Evolutionary conservation across 2,888 invertebrate genomes (phyloP).

Genomic region (Acronicta psi): DNA sequence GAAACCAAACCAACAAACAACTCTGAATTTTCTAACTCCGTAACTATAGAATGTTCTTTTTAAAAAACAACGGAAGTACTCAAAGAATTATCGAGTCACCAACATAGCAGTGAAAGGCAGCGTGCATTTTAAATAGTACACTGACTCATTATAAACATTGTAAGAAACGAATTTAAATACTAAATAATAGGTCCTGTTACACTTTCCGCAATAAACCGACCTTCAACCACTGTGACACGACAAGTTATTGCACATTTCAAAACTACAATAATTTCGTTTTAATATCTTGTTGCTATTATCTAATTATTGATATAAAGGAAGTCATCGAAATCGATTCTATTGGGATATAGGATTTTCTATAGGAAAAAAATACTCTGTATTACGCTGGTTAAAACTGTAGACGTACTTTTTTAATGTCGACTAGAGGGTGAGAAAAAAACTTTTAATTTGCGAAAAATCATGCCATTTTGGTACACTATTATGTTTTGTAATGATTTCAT

Average conservation of each 20-base stretch:
- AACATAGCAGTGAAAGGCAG: conserved; percentile 7
- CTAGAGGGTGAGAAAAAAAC: too few relatives aligned
- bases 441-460: too few relatives aligned
- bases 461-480: too few relatives aligned
- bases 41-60: not conserved
- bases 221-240: conserved; percentile 10
- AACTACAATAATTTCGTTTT: not conserved
- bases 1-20: too few relatives aligned
- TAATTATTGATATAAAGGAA: too few relatives aligned
- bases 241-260: conserved; percentile 1
- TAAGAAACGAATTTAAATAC: conserved; percentile 5
- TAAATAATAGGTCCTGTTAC: conserved; percentile 21
- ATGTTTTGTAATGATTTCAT: too few relatives aligned
- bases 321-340: too few relatives aligned
- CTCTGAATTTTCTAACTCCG: too few relatives aligned
- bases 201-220: conserved; percentile 6
- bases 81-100: not conserved
- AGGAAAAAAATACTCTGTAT: too few relatives aligned
- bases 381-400: too few relatives aligned
- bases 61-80: not conserved
- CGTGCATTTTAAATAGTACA: not conserved
- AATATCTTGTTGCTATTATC: not conserved
- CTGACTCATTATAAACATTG: conserved; percentile 10
- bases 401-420: too few relatives aligned
- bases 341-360: not conserved